Percentiles rank a stretch among this genome's conserved stretches.
phyloP scores from a whole-genome alignment of 1,140 invertebrate species.

The Teleopsis dalmanni region DNA sequence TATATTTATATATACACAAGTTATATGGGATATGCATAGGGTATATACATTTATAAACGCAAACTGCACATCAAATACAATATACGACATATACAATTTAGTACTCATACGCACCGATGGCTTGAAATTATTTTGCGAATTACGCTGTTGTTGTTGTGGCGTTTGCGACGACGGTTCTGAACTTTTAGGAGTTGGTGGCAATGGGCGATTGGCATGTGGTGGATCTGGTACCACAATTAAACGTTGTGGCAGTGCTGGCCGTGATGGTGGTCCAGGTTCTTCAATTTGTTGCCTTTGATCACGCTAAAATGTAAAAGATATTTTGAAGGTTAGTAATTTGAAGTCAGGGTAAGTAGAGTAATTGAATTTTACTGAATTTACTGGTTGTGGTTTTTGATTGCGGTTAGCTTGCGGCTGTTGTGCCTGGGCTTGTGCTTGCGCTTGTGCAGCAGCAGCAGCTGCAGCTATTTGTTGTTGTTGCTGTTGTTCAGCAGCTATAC shows the following conservation, averaged over 20 bases:
- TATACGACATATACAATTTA: neutral
- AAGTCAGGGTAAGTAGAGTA: neutral
- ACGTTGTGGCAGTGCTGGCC: slow-evolving; percentile 79
- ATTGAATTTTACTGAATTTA: slow-evolving; percentile 11
- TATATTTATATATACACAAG: too few relatives aligned
- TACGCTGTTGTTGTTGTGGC: slow-evolving; percentile 64
- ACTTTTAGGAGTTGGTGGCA: slow-evolving; percentile 71
- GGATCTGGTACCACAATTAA: slow-evolving; percentile 71
- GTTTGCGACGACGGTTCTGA: slow-evolving; percentile 44
- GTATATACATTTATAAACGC: too few relatives aligned
- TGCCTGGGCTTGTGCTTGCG: slow-evolving; percentile 45
- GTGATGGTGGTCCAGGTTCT: slow-evolving; percentile 73
- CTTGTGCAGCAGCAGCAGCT: slow-evolving; percentile 38
- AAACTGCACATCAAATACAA: too few relatives aligned
- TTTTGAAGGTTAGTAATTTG: too few relatives aligned
- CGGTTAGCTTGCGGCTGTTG: slow-evolving; percentile 44
- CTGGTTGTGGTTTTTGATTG: slow-evolving; percentile 43
- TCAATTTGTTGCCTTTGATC: slow-evolving; percentile 50
- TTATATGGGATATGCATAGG: too few relatives aligned
- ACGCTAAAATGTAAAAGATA: slow-evolving; percentile 12
- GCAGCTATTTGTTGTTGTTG: slow-evolving; percentile 33
- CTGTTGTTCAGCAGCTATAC: slow-evolving; percentile 50
- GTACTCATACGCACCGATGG: slow-evolving; percentile 59
- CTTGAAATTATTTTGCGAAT: slow-evolving; percentile 72
- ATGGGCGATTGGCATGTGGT: slow-evolving; percentile 56